phyloP scores from a whole-genome alignment of 2,113 vertebrate species.

The Eira barbara region DNA sequence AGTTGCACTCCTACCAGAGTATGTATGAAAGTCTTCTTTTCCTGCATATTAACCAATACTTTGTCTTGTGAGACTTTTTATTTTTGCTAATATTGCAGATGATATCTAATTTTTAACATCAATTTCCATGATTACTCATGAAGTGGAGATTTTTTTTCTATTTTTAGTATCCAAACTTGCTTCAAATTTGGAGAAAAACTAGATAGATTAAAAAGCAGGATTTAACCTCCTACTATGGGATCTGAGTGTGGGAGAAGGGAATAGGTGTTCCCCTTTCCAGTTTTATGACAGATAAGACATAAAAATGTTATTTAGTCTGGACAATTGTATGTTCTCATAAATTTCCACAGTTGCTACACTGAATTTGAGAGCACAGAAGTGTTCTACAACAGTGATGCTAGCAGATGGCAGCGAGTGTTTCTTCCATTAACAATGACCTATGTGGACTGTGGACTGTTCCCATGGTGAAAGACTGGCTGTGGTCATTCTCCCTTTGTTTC shows the following conservation, averaged over 20 bases:
- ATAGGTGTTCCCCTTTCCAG: neutral
- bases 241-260: neutral
- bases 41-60: neutral
- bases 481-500: neutral
- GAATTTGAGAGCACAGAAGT: neutral
- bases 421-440: neutral
- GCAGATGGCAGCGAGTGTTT: neutral
- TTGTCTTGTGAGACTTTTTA: neutral
- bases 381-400: neutral
- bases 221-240: neutral
- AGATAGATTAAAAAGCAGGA: neutral
- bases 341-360: neutral
- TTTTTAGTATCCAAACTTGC: neutral
- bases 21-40: neutral
- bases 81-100: neutral
- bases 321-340: neutral
- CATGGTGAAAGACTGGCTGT: neutral
- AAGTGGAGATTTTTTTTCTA: neutral
- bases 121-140: neutral
- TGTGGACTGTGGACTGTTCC: neutral
- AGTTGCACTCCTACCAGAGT: neutral
- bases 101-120: neutral
- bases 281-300: neutral
- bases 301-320: neutral
- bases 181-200: neutral